phyloP scores from a whole-genome alignment of 2,888 invertebrate species.

The Malthinus flaveolus region DNA sequence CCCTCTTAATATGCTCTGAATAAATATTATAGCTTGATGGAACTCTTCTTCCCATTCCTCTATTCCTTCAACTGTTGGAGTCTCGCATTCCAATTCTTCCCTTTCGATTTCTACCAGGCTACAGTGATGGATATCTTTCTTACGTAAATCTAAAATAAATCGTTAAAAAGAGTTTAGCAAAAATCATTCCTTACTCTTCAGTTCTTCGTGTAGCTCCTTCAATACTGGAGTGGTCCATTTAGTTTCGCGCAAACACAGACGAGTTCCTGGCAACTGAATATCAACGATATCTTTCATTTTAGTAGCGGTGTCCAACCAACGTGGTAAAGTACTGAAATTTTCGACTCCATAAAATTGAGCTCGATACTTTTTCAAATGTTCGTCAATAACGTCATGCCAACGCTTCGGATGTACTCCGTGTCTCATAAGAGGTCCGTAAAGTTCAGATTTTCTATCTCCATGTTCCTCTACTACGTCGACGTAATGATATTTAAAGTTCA shows the following conservation, averaged over 20 bases:
- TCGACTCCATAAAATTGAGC: slow-evolving; percentile 53
- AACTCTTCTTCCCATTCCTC: slow-evolving; percentile 51
- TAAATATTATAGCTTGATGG: slow-evolving; percentile 61
- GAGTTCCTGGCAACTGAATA: slow-evolving; percentile 51
- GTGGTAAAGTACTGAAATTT: slow-evolving; percentile 56
- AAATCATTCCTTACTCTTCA: slow-evolving; percentile 55
- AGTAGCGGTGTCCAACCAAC: slow-evolving; percentile 55
- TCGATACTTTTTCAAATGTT: slow-evolving; percentile 43
- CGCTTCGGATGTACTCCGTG: slow-evolving; percentile 68
- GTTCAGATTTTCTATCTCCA: slow-evolving; percentile 62
- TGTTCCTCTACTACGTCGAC: slow-evolving; percentile 58
- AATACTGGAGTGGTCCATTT: slow-evolving; percentile 68
- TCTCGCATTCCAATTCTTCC: slow-evolving; percentile 33
- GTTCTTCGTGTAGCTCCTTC: slow-evolving; percentile 61
- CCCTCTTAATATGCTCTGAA: slow-evolving; percentile 72
- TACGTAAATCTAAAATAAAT: slow-evolving; percentile 29
- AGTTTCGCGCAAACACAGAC: slow-evolving; percentile 63
- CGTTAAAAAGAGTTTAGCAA: background rate
- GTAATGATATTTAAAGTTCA: slow-evolving; percentile 51
- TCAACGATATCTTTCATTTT: slow-evolving; percentile 56
- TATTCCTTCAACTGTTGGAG: slow-evolving; percentile 45
- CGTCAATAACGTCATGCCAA: slow-evolving; percentile 59
- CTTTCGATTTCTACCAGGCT: slow-evolving; percentile 39
- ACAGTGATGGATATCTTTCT: slow-evolving; percentile 30
- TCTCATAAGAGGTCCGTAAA: slow-evolving; percentile 66